Evolutionary conservation across 2,113 vertebrate genomes (phyloP).

Genomic region (Xiphophorus maculatus): DNA sequence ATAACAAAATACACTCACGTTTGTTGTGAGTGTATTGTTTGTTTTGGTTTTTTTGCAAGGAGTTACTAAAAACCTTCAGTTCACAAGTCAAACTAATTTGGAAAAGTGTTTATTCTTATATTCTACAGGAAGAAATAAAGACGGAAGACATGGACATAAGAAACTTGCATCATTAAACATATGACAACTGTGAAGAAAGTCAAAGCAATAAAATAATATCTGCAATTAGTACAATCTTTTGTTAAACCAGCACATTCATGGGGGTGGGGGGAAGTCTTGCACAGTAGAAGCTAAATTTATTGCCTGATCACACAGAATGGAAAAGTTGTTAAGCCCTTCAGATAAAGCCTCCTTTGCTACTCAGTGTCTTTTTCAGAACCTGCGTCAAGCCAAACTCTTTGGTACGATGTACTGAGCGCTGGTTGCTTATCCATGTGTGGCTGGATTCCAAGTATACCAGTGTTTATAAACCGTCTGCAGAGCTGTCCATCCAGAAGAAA

Average conservation of each 20-base stretch:
- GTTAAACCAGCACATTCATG: conserved; percentile 17
- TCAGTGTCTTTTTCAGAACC: conserved; percentile 9
- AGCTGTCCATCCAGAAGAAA: neutral
- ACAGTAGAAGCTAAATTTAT: conserved; percentile 27
- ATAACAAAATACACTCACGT: no score
- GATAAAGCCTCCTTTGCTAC: conserved; percentile 23
- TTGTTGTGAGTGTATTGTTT: no score
- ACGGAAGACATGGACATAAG: conserved; percentile 40
- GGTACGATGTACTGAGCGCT: conserved; percentile 54
- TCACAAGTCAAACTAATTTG: conserved; percentile 35
- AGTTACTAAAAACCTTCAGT: neutral
- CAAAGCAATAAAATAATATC: conserved; percentile 31
- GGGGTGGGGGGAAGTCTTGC: conserved; percentile 12
- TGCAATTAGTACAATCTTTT: conserved; percentile 49
- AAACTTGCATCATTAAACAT: conserved; percentile 61
- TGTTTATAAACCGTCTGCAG: neutral
- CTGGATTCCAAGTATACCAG: neutral
- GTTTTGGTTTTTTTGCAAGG: no score
- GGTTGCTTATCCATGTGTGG: neutral
- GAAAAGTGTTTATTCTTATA: conserved; percentile 77
- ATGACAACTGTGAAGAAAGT: conserved; percentile 13
- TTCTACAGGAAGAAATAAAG: conserved; percentile 66
- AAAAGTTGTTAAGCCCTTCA: conserved; percentile 30
- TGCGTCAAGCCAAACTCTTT: conserved; percentile 59
- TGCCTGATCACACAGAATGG: neutral